Evolutionary conservation across 2,797 vertebrate genomes (phyloP), one percentile per base, ranked within the genome.

Genomic region (Simalia tracyae): DNA sequence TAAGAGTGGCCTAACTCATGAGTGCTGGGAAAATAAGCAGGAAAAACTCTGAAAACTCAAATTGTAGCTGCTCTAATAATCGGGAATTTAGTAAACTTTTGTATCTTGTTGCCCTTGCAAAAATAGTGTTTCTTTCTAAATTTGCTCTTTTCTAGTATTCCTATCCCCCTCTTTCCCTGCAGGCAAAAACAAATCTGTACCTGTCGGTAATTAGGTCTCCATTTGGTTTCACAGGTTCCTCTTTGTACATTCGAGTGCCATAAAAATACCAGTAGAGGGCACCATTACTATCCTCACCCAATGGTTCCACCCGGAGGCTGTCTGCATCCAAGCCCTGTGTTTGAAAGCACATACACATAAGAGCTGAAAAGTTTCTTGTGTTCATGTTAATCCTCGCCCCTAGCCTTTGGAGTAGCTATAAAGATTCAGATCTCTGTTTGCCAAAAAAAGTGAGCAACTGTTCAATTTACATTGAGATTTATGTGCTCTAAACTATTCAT

Each of bases 251-350:
- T 61, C 99, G 97, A 0, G 99, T 99, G 94, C 99, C 99, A 0
- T 99, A 99, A 96, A 99, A 99, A 97, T 99, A 99, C 99, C 99
- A 99, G 95, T 99, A 99, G 97, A 99, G 98, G 95, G 99, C 99
- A 12, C 99, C 99, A 0, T 97, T 97, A 94, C 98, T 98, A 97
- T 99, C 99, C 95, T 99, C 98, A 12, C 99, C 99, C 95, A 99
- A 96, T 0, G 99, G 99, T 96, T 99, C 99, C 92, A 99, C 99
- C 0, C 99, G 98, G 93, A 99, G 98, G 96, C 99, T 99, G 96
- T 99, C 99, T 46, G 98, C 98, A 93, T 99, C 98, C 96, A 99
- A 97, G 76, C 99, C 99, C 99, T 99, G 94, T 0, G 2, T 89
- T 59, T 36, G 15, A 92, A 92, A 95, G 68, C 61, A 94, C 91